Evolutionary conservation across 2,888 invertebrate species (phyloP).

Genomic region (Drosophila pegasa): DNA sequence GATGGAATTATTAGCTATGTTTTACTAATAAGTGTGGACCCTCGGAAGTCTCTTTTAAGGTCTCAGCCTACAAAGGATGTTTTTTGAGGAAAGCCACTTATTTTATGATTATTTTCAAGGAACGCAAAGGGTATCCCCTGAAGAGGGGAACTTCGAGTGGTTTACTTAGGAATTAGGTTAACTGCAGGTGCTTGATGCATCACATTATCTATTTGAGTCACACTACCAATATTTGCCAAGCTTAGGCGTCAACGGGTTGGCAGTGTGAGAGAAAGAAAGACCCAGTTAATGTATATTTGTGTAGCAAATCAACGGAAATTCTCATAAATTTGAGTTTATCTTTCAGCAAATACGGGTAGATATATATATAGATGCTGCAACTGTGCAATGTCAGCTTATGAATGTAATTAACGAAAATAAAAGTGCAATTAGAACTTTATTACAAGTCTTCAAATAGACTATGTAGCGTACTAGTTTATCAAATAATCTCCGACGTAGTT

Average conservation of each 20-base stretch:
- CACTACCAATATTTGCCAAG: slow-evolving; percentile 54
- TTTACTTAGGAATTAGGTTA: too few relatives aligned
- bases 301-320: slow-evolving; percentile 50
- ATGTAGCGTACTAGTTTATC: background rate
- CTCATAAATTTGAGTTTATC: slow-evolving; percentile 52
- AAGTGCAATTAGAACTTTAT: slow-evolving; percentile 18
- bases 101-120: too few relatives aligned
- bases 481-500: slow-evolving; percentile 2
- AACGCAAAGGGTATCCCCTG: too few relatives aligned
- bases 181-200: slow-evolving; percentile 11
- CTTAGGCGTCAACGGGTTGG: slow-evolving; percentile 24
- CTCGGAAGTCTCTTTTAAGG: too few relatives aligned
- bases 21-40: too few relatives aligned
- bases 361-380: slow-evolving; percentile 33
- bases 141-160: too few relatives aligned
- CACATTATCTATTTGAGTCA: slow-evolving; percentile 41
- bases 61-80: too few relatives aligned
- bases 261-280: background rate
- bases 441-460: background rate
- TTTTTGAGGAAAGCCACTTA: too few relatives aligned
- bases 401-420: slow-evolving; percentile 36
- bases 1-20: too few relatives aligned
- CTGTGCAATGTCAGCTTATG: slow-evolving; percentile 25
- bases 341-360: slow-evolving; percentile 33
- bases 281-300: slow-evolving; percentile 40